Conservation (phyloP, 64 coral and sea anemone species). For the Anthopleura sola region DNA sequence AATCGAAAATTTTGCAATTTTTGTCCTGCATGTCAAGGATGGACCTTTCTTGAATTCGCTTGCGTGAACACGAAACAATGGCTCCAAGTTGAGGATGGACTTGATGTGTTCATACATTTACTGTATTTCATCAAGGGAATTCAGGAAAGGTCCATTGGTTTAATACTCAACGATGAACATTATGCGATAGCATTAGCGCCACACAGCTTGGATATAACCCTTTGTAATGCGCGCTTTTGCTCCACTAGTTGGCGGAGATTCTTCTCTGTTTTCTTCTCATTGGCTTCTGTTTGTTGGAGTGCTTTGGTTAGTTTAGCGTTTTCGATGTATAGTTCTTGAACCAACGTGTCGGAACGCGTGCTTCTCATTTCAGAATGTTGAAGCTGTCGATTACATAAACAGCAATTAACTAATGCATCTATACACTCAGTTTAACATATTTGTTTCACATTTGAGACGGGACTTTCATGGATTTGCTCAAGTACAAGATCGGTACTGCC, state of each 20-base stretch:
- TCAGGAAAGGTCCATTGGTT: neutral
- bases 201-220: constrained; percentile 99
- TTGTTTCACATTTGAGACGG: too few species aligned
- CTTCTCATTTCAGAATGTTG: constrained; percentile 69
- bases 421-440: too few species aligned
- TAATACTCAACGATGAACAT: neutral
- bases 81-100: too few species aligned
- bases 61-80: too few species aligned
- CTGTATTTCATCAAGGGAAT: too few species aligned
- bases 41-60: too few species aligned
- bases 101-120: too few species aligned
- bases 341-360: constrained; percentile 73
- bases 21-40: neutral
- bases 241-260: constrained; percentile 84
- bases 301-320: constrained; percentile 92
- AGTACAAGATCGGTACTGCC: too few species aligned
- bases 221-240: constrained; percentile 90
- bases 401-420: neutral
- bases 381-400: constrained; percentile 34
- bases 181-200: constrained; percentile 96
- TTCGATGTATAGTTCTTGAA: constrained; percentile 96
- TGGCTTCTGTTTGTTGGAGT: constrained; percentile 82
- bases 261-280: constrained; percentile 94
- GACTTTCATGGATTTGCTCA: too few species aligned
- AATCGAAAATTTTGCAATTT: neutral